phyloP scores from a whole-genome alignment of 2,888 invertebrate species.

The Anthoptus insignis region DNA sequence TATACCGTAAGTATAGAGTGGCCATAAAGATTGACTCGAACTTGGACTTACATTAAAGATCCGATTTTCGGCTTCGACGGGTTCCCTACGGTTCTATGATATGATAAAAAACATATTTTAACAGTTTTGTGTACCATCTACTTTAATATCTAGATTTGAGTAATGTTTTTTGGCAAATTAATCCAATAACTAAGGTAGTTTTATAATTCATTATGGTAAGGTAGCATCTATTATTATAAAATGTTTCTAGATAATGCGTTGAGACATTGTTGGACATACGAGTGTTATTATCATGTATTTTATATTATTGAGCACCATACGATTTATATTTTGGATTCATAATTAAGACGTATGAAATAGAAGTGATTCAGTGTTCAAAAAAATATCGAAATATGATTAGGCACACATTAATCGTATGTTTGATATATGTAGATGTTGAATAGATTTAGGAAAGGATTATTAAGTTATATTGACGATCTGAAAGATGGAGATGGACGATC shows the following conservation, averaged over 20 bases:
- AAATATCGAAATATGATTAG: not conserved
- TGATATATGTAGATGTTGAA: not conserved
- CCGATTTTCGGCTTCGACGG: not conserved
- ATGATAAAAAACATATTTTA: conserved; percentile 15
- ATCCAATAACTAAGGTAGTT: conserved; percentile 6
- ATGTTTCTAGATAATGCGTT: conserved; percentile 26
- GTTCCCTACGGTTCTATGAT: conserved; percentile 21
- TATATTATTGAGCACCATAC: conserved; percentile 35
- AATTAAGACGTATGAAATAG: conserved; percentile 8
- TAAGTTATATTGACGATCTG: no score
- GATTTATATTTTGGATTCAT: conserved; percentile 22
- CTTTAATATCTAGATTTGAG: not conserved
- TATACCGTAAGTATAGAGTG: no score
- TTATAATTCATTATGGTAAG: not conserved
- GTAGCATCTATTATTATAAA: conserved; percentile 12
- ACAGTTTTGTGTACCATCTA: not conserved
- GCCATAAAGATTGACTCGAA: not conserved
- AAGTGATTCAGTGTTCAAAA: not conserved
- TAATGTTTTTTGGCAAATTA: conserved; percentile 3
- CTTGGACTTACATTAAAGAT: not conserved
- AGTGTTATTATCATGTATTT: conserved; percentile 34
- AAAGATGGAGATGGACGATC: no score
- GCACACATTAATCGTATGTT: not conserved
- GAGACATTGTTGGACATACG: conserved; percentile 23
- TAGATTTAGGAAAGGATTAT: not conserved